Evolutionary conservation across 2,797 vertebrate species (phyloP).

Genomic region (Myotis daubentonii): DNA sequence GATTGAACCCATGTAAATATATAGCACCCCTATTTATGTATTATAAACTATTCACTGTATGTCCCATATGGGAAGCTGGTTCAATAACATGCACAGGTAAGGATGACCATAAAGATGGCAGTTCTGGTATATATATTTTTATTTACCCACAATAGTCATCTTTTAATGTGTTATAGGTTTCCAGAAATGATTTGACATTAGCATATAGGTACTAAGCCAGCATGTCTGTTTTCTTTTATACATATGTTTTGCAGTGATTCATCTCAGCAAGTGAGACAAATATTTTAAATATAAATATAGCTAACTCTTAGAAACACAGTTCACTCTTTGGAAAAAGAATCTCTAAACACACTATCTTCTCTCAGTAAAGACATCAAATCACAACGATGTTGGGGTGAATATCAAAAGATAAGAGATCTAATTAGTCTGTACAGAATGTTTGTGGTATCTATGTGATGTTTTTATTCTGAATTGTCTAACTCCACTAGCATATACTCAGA

Average conservation of each 20-base stretch:
- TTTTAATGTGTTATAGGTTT: too few relatives aligned
- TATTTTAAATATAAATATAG: slow-evolving; percentile 49
- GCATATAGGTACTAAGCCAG: not conserved
- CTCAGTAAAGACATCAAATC: not conserved
- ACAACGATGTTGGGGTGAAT: slow-evolving; percentile 22
- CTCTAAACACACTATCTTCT: not conserved
- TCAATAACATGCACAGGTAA: not conserved
- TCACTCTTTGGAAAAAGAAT: not conserved
- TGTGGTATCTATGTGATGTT: not conserved
- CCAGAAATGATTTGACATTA: too few relatives aligned
- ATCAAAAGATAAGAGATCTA: slow-evolving; percentile 25
- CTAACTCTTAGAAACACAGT: slow-evolving; percentile 4
- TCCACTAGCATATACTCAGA: not conserved
- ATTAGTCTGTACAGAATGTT: not conserved
- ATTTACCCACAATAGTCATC: not conserved
- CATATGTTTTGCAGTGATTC: slow-evolving; percentile 45
- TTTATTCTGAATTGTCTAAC: not conserved
- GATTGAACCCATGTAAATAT: not conserved
- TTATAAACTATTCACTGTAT: not conserved
- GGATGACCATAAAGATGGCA: not conserved
- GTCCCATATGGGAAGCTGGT: not conserved
- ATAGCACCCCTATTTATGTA: not conserved
- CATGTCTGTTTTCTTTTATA: slow-evolving; percentile 18
- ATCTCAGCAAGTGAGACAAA: slow-evolving; percentile 47
- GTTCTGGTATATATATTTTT: not conserved